Conservation (phyloP, 2,888 invertebrate genomes). For the Amblyjoppa proteus region DNA sequence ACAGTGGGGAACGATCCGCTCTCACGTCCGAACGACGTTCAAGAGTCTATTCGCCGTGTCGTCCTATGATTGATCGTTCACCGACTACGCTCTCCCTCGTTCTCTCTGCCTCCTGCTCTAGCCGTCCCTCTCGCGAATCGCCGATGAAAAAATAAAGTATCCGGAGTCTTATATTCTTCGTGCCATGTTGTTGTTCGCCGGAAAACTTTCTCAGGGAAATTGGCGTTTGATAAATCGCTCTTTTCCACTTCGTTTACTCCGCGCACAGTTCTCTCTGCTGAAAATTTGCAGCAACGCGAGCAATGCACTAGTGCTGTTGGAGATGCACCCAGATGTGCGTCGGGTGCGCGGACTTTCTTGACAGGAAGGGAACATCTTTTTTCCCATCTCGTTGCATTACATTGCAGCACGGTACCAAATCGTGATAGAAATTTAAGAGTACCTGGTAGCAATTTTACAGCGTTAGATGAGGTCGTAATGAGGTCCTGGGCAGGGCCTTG, state of each 20-base stretch:
- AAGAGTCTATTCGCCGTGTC: conserved; percentile 44
- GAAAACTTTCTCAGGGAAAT: conserved; percentile 55
- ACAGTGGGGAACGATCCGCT: conserved; percentile 5
- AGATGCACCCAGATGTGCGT: conserved; percentile 1
- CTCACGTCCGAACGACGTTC: conserved; percentile 17
- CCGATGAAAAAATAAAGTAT: conserved; percentile 34
- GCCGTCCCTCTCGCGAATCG: not conserved
- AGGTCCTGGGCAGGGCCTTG: no score
- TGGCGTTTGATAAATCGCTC: conserved; percentile 62
- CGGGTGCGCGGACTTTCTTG: not conserved
- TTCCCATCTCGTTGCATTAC: not conserved
- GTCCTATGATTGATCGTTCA: conserved; percentile 51
- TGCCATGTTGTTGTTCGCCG: conserved; percentile 38
- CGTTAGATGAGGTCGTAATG: no score
- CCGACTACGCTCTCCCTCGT: conserved; percentile 1
- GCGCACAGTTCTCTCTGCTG: not conserved
- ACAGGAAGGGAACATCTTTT: not conserved
- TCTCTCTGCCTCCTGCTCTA: not conserved
- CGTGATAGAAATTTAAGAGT: not conserved
- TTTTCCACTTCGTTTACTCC: conserved; percentile 39
- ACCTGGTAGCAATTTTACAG: not conserved
- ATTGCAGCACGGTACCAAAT: conserved; percentile 22
- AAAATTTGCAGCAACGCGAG: not conserved
- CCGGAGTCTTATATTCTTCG: conserved; percentile 4
- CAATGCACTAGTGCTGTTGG: not conserved